Conservation (phyloP, 2,797 vertebrate species). For the Thamnophis elegans region DNA sequence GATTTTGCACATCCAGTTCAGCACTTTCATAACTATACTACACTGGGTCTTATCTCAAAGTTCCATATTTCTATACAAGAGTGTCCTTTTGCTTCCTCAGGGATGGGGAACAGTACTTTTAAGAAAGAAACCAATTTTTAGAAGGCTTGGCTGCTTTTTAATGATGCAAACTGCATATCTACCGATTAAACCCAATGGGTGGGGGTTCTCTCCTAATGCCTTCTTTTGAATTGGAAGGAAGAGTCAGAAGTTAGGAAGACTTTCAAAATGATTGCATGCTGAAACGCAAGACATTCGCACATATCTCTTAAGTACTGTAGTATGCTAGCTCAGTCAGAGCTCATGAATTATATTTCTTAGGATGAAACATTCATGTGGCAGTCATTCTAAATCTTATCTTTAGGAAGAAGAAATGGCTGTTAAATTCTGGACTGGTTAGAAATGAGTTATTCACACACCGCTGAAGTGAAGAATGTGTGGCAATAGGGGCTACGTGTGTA, state of each 20-base stretch:
- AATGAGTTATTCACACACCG: neutral
- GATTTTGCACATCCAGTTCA: neutral
- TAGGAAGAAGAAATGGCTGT: neutral
- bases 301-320: neutral
- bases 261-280: neutral
- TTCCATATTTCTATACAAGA: neutral
- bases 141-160: neutral
- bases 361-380: neutral
- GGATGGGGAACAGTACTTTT: conserved; percentile 30
- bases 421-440: neutral
- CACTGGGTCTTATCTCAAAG: neutral
- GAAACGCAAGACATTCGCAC: neutral
- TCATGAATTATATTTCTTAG: neutral
- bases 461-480: neutral
- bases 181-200: neutral
- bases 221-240: neutral
- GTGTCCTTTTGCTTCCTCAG: neutral
- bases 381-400: neutral
- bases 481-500: neutral
- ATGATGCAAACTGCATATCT: neutral
- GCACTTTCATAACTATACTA: neutral
- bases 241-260: neutral
- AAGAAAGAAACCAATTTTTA: conserved; percentile 6
- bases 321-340: neutral
- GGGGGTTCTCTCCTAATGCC: neutral